Conservation (phyloP, 2,113 vertebrate genomes). For the Narcine bancroftii region DNA sequence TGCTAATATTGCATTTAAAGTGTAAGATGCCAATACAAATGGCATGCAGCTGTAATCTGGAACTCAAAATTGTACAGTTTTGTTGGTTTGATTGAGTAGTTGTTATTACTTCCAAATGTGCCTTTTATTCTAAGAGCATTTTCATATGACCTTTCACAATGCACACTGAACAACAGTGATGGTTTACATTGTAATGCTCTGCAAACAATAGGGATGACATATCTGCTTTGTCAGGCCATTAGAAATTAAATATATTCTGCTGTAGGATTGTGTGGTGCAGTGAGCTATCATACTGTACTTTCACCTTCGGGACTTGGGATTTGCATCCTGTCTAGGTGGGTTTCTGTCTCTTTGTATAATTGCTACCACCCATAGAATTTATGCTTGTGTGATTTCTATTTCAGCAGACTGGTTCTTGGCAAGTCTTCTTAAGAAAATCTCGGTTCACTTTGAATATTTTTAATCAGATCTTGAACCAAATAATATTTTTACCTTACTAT, state of each 20-base stretch:
- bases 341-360: neutral
- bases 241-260: constrained; percentile 29
- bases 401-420: neutral
- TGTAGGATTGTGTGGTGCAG: constrained; percentile 7
- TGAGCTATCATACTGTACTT: constrained; percentile 17
- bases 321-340: neutral
- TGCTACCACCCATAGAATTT: neutral
- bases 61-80: neutral
- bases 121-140: constrained; percentile 3
- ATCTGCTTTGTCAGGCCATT: neutral
- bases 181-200: constrained; percentile 30
- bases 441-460: neutral
- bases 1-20: neutral
- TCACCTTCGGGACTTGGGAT: constrained; percentile 17
- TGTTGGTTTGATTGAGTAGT: constrained; percentile 9
- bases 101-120: neutral
- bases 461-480: neutral
- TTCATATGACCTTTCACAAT: neutral
- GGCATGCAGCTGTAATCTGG: neutral
- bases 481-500: neutral
- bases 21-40: neutral
- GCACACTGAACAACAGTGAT: neutral
- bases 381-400: neutral
- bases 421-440: neutral
- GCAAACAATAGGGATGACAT: neutral